Conservation (phyloP, 1,140 invertebrate genomes). For the Papilio machaon region DNA sequence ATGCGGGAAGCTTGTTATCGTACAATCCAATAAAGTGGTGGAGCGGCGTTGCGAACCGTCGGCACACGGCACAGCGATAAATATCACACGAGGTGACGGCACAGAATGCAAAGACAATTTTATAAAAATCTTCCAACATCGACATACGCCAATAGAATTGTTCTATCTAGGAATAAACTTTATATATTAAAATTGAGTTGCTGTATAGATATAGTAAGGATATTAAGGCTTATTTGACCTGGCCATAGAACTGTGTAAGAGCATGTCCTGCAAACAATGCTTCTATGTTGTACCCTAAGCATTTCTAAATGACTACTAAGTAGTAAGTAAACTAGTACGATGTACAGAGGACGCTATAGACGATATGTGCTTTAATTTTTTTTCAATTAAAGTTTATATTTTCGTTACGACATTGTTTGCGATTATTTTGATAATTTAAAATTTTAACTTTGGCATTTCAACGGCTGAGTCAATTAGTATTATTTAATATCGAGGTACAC, state of each 20-base stretch:
- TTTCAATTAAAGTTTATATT: too few relatives aligned
- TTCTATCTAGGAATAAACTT: background rate
- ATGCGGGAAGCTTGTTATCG: background rate
- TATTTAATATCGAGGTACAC: background rate
- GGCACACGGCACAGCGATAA: background rate
- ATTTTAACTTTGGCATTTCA: too few relatives aligned
- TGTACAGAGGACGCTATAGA: too few relatives aligned
- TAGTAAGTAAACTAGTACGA: too few relatives aligned
- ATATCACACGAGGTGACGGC: background rate
- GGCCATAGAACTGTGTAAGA: background rate
- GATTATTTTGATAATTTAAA: too few relatives aligned
- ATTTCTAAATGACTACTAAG: too few relatives aligned
- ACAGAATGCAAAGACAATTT: conserved; percentile 1
- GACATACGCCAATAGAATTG: background rate
- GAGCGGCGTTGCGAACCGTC: background rate
- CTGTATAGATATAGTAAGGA: background rate
- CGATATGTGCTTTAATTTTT: too few relatives aligned
- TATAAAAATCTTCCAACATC: background rate
- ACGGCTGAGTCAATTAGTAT: too few relatives aligned
- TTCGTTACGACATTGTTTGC: too few relatives aligned
- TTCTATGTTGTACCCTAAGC: too few relatives aligned
- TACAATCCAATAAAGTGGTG: conserved; percentile 5
- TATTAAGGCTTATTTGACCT: background rate
- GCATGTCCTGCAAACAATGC: too few relatives aligned
- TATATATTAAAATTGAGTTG: background rate